Base-by-base conservation (phyloP, 2,888 invertebrate species). In the Trissoscelio sp. region DNA sequence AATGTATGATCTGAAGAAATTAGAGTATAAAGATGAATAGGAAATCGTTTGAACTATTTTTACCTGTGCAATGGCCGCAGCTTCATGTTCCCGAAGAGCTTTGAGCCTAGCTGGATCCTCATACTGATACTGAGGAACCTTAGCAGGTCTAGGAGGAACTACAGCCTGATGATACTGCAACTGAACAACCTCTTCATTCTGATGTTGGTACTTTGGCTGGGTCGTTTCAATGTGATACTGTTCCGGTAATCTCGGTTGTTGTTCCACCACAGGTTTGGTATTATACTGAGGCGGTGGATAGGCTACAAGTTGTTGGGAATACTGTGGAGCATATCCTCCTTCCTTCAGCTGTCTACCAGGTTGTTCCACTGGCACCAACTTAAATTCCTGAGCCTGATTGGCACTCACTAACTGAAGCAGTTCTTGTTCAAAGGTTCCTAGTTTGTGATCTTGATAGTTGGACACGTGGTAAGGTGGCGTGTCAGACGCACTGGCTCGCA, bases 161-260 rank as follows among this genome's bases (percentile, higher is more conserved):
- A 81, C 60, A 5, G 80, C 48, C 39, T 84, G 85, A 20, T 86
- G 86, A 22, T 85, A 86, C 24, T 82, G 83, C 7, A 84, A 55
- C 31, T 85, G 84, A 11, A 78, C 74, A 0, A 80, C 77, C 46
- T 75, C 83, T 12, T 81, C 78, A 34, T 37, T 16, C 9, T 74
- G 79, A 2, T 67, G 82, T n/a, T 87, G 87, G 64, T 89, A 88
- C 12, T 87, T 84, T 0, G 87, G 88, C 11, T 83, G 89, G 0
- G 88, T 87, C 0, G 90, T 90, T 53, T 90, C 90, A 7, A 90
- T 88, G 31, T 89, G 90, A 48, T 90, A 90, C 28, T 90, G 90
- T 31, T 90, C 89, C 0, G 86, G 87, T 5, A 86, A 37, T 0
- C 86, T 6, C 3, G 3, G 86, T n/a, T 55, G 16, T 5, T 84